These are phyloP conservation scores for Alviniconcha marisindica DNA, from an alignment of 1,140 invertebrate species.

Conservation along the genomic window DNA sequence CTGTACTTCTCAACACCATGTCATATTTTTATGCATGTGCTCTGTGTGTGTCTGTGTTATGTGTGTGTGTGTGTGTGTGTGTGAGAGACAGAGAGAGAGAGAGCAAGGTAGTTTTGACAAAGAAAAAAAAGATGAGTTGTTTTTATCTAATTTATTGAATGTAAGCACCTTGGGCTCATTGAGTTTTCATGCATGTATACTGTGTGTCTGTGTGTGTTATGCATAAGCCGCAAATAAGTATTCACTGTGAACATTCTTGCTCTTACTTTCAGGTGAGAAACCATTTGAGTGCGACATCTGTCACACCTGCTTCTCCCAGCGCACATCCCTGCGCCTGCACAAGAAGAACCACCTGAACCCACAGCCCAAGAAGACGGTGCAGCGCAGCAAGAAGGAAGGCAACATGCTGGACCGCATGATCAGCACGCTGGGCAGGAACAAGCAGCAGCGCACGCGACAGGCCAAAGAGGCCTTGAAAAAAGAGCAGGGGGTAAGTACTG, in stretches of 20 bases:
- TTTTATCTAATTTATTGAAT: no score
- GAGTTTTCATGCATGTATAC: neutral
- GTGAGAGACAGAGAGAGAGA: no score
- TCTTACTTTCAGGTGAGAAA: slow-evolving; percentile 9
- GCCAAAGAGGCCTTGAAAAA: slow-evolving; percentile 29
- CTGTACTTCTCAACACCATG: no score
- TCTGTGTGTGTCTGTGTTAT: no score
- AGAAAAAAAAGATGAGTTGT: no score
- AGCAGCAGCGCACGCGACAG: neutral
- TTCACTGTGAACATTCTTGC: no score
- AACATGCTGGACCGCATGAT: slow-evolving; percentile 39
- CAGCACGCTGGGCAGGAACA: slow-evolving; percentile 26
- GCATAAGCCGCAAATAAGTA: no score
- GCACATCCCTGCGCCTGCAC: slow-evolving; percentile 36
- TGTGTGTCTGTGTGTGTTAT: no score
- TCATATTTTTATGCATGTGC: no score
- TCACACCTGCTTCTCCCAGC: slow-evolving; percentile 21
- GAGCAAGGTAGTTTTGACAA: no score
- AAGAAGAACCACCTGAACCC: slow-evolving; percentile 37
- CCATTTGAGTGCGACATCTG: slow-evolving; percentile 33
- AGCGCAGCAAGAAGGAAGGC: slow-evolving; percentile 9
- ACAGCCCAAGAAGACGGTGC: slow-evolving; percentile 10
- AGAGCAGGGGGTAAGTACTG: neutral
- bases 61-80: no score
- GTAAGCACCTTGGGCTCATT: neutral